Evolutionary conservation across 2,888 invertebrate genomes (phyloP).

Genomic region (Pseudeuparius sepicola): DNA sequence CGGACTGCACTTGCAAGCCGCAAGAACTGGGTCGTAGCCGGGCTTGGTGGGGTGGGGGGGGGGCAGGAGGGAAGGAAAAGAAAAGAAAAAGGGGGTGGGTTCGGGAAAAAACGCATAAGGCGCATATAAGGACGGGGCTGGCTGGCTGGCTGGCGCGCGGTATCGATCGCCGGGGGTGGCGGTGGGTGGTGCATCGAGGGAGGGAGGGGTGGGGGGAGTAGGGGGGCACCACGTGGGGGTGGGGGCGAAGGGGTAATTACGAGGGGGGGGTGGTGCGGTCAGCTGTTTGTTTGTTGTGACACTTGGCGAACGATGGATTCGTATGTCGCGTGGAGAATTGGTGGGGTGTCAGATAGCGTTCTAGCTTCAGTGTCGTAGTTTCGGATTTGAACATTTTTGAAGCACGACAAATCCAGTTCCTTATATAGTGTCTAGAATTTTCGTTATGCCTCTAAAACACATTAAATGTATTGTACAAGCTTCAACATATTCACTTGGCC

Average conservation of each 20-base stretch:
- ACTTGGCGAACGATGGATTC: no score
- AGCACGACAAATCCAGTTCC: no score
- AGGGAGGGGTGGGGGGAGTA: neutral
- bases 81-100: slow-evolving; percentile 17
- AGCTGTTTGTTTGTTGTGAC: no score
- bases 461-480: no score
- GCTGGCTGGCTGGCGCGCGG: neutral
- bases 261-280: neutral
- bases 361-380: no score
- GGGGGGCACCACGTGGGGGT: neutral
- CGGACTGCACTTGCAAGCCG: no score
- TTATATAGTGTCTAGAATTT: no score
- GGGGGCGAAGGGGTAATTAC: neutral
- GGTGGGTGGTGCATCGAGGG: slow-evolving; percentile 23
- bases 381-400: no score
- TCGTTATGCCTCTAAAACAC: no score
- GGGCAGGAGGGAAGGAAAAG: slow-evolving; percentile 18
- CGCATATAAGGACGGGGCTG: slow-evolving; percentile 3
- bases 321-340: no score
- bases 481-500: no score
- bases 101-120: slow-evolving; percentile 17
- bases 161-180: slow-evolving; percentile 17
- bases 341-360: no score
- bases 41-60: slow-evolving; percentile 15
- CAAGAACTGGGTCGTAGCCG: slow-evolving; percentile 18